Evolutionary conservation across 2,888 invertebrate genomes (phyloP).

Genomic region (Beris morrisii): DNA sequence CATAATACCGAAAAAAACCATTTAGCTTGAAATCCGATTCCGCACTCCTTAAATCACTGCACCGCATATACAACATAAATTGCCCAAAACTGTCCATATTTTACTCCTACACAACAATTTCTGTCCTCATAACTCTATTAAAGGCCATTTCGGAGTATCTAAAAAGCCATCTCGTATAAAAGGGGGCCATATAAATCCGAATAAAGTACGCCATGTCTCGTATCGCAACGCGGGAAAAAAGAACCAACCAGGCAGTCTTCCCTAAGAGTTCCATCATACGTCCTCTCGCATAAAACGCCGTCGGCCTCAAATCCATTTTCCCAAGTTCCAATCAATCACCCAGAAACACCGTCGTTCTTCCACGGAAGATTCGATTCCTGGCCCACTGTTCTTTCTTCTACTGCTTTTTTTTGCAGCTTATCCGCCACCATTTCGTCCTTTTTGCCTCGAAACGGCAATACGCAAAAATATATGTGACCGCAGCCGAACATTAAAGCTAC

Average conservation of each 20-base stretch:
- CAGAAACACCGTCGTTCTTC: conserved; percentile 5
- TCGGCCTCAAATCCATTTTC: conserved; percentile 25
- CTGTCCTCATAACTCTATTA: conserved; percentile 32
- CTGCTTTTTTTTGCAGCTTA: conserved; percentile 9
- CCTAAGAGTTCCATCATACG: conserved; percentile 22
- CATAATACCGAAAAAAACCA: conserved; percentile 22
- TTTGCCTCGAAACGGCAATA: neutral
- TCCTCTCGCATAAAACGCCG: conserved; percentile 23
- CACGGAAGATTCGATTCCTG: conserved; percentile 11
- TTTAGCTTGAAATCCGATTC: conserved; percentile 19
- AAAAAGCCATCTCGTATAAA: conserved; percentile 29
- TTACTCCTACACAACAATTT: conserved; percentile 30
- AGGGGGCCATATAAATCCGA: conserved; percentile 26
- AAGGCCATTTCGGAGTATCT: conserved; percentile 30
- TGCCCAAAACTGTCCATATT: conserved; percentile 28
- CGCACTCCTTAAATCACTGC: conserved; percentile 22
- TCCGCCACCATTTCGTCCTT: neutral
- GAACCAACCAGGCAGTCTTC: neutral
- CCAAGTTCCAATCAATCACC: conserved; percentile 30
- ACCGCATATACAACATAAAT: conserved; percentile 24
- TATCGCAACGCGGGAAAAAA: neutral
- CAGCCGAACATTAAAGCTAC: conserved; percentile 37
- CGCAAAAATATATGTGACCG: conserved; percentile 37
- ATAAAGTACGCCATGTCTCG: conserved; percentile 23
- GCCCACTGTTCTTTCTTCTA: conserved; percentile 18